Conservation (phyloP, 2,113 vertebrate species). For the Leiothrix lutea region DNA sequence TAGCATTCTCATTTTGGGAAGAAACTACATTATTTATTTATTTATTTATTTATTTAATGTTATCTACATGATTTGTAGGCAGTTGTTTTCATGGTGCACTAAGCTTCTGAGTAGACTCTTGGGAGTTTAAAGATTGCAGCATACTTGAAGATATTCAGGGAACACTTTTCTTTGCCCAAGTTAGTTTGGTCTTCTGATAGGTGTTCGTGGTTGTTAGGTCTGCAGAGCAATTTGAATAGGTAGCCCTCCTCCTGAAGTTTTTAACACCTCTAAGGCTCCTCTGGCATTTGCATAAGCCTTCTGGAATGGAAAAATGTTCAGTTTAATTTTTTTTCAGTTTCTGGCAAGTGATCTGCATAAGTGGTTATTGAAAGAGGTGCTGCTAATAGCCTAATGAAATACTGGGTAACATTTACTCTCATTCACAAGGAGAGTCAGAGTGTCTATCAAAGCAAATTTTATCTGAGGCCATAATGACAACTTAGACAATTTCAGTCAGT, state of each 20-base stretch:
- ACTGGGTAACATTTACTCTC: neutral
- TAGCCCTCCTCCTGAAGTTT: neutral
- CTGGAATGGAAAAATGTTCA: neutral
- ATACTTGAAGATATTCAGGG: neutral
- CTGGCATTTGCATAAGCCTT: neutral
- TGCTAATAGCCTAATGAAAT: neutral
- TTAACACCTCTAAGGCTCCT: neutral
- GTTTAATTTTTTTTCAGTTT: conserved; percentile 2
- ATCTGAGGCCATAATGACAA: neutral
- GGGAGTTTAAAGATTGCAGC: neutral
- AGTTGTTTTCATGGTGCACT: neutral
- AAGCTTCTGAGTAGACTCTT: neutral
- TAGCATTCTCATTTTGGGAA: neutral
- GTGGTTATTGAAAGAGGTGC: neutral
- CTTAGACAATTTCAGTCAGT: neutral
- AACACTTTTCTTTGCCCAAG: neutral
- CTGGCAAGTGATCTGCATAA: neutral
- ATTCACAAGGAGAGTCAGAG: neutral
- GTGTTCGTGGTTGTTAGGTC: neutral
- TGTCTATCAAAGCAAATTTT: neutral
- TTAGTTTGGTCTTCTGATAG: neutral
- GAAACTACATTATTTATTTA: neutral
- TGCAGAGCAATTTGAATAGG: neutral
- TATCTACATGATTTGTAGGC: neutral
- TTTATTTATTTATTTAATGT: neutral